Conservation (phyloP, 2,113 vertebrate species). For the Lontra canadensis region DNA sequence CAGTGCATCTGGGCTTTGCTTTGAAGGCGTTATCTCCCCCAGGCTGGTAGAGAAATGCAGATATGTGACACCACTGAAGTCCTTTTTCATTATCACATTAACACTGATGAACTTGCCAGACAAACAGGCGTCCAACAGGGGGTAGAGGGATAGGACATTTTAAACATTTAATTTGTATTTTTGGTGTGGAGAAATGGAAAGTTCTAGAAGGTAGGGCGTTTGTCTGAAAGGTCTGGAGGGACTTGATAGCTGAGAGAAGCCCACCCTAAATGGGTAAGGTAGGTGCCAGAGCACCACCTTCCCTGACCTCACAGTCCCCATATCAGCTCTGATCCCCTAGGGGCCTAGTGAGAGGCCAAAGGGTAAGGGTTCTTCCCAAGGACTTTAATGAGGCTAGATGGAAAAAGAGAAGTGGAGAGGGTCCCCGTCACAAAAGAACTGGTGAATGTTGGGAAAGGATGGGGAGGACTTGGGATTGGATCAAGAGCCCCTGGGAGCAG, state of each 20-base stretch:
- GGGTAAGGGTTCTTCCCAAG: neutral
- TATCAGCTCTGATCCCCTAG: neutral
- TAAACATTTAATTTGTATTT: neutral
- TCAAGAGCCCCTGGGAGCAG: neutral
- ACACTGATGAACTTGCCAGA: neutral
- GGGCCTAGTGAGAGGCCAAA: neutral
- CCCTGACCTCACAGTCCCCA: neutral
- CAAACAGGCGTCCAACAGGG: neutral
- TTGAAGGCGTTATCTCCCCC: neutral
- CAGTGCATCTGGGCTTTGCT: neutral
- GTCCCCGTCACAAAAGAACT: neutral
- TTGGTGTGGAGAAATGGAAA: neutral
- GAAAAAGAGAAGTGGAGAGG: neutral
- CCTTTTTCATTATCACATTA: slow-evolving; percentile 30
- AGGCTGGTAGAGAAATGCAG: neutral
- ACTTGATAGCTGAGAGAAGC: neutral
- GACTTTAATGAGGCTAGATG: neutral
- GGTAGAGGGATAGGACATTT: neutral
- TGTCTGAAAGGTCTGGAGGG: neutral
- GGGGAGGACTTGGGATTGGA: neutral
- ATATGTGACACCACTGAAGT: neutral
- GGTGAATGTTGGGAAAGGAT: neutral
- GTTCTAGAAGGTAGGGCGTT: neutral
- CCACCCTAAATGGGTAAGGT: neutral
- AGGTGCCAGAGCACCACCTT: neutral